Evolutionary conservation across 2,888 invertebrate species (phyloP), one percentile per base, ranked within the genome.

Genomic region (Podotricha telesiphe): DNA sequence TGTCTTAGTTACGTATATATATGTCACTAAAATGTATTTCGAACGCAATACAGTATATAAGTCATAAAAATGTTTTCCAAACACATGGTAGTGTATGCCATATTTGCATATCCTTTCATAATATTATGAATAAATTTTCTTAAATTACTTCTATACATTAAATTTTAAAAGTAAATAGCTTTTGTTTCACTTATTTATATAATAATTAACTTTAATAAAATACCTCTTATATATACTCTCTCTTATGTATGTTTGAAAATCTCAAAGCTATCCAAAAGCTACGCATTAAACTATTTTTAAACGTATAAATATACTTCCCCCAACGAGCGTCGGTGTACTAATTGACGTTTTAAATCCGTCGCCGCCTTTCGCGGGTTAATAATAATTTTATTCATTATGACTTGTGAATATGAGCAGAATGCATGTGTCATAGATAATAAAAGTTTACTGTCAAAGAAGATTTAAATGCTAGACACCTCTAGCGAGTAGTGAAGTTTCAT

Each of bases 341-440:
- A 91, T 90, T 90, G 89, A 87, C 82, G 87, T 79, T 85, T 87
- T 89, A 89, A 89, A 89, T 91, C 89, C 87, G 87, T 88, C 85
- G 77, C 75, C 90, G 82, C 84, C 83, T 80, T 75, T 72, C 66
- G 66, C 74, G 76, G 69, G 75, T 75, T 61, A 73, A 73, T 70
- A 71, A 70, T 75, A 73, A 71, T 73, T 74, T 73, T 70, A 73
- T 71, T 69, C 64, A 50, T 70, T 50, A 68, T 71, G 65, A 64
- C 28, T 66, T 68, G 66, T 45, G 55, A 20, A 48, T 55, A 53
- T 62, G 53, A 67, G 19, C 53, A 51, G 61, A 58, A 56, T 50
- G 22, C 5, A 28, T 42, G 48, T 56, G 45, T 34, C 34, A 47
- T 19, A n/a, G n/a, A n/a, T n/a, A n/a, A n/a, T 61, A 42, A 20